These are phyloP conservation scores for Lacerta viridis DNA, from an alignment of 2,797 vertebrate species.

Conservation along the genomic window DNA sequence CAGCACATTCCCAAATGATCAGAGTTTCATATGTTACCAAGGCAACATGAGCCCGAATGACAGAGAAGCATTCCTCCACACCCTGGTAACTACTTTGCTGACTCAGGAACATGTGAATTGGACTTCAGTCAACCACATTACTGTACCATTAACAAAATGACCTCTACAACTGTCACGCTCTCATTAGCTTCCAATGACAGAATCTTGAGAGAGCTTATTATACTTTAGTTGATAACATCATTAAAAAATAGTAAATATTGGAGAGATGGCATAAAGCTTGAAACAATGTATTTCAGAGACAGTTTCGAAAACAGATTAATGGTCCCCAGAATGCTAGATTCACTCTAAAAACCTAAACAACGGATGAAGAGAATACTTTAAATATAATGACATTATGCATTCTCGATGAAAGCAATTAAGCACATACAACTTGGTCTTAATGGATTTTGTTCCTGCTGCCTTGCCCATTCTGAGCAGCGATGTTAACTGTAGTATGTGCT, in stretches of 20 bases:
- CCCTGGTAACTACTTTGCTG: neutral
- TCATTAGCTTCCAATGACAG: conserved; percentile 23
- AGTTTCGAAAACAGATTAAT: conserved; percentile 4
- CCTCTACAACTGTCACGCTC: neutral
- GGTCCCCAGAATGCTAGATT: neutral
- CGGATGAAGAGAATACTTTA: conserved; percentile 29
- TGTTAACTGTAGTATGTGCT: conserved; percentile 60
- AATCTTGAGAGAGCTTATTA: neutral
- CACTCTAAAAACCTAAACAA: conserved; percentile 16
- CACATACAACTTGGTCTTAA: conserved; percentile 51
- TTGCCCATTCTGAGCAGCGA: conserved; percentile 38
- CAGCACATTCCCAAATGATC: neutral
- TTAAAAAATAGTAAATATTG: conserved; percentile 20
- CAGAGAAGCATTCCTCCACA: neutral
- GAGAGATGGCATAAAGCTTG: conserved; percentile 27
- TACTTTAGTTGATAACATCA: conserved; percentile 19
- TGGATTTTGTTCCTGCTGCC: conserved; percentile 54
- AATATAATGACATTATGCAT: conserved; percentile 21
- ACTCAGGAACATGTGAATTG: neutral
- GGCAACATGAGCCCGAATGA: neutral
- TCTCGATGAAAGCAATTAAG: conserved; percentile 56
- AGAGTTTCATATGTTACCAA: conserved; percentile 8
- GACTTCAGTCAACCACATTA: conserved; percentile 2
- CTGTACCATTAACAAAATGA: conserved; percentile 7
- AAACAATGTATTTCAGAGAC: conserved; percentile 35